Conservation (phyloP, 2,797 vertebrate genomes). For the Pseudomugil tenellus region DNA sequence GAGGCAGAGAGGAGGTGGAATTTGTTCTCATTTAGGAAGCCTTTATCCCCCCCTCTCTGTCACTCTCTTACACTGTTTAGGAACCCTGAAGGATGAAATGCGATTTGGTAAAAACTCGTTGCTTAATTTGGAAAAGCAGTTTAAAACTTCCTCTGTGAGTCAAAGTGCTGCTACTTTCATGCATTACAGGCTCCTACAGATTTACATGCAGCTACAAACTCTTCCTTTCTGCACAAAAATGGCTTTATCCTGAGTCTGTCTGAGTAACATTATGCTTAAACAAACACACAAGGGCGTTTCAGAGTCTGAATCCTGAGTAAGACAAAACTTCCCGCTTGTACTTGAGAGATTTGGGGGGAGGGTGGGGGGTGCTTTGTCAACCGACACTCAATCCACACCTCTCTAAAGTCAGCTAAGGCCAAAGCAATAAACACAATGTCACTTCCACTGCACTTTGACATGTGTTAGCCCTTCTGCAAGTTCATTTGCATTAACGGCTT, state of each 20-base stretch:
- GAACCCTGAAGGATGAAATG: conserved; percentile 56
- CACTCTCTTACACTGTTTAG: conserved; percentile 36
- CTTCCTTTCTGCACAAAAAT: conserved; percentile 3
- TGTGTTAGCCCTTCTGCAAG: conserved; percentile 16
- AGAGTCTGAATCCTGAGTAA: conserved; percentile 11
- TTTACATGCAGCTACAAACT: not conserved
- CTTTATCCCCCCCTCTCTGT: conserved; percentile 43
- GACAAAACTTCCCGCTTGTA: conserved; percentile 25
- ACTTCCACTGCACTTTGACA: conserved; percentile 65
- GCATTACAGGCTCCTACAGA: not conserved
- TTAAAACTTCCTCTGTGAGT: conserved; percentile 12
- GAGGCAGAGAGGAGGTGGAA: conserved; percentile 59
- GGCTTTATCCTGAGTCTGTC: conserved; percentile 12
- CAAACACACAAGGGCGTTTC: conserved; percentile 38
- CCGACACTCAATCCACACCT: conserved; percentile 51
- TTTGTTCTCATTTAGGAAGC: conserved; percentile 73
- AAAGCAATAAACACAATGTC: conserved; percentile 70
- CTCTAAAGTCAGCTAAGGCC: conserved; percentile 40
- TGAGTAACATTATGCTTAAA: conserved; percentile 30
- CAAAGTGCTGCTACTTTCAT: conserved; percentile 1
- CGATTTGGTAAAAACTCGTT: conserved; percentile 51
- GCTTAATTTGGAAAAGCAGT: conserved; percentile 31
- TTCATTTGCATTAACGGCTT: conserved; percentile 37
- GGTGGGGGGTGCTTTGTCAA: conserved; percentile 48
- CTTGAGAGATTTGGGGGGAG: conserved; percentile 51